Evolutionary conservation across 2,113 vertebrate species (phyloP).

Genomic region (Mustelus asterias): DNA sequence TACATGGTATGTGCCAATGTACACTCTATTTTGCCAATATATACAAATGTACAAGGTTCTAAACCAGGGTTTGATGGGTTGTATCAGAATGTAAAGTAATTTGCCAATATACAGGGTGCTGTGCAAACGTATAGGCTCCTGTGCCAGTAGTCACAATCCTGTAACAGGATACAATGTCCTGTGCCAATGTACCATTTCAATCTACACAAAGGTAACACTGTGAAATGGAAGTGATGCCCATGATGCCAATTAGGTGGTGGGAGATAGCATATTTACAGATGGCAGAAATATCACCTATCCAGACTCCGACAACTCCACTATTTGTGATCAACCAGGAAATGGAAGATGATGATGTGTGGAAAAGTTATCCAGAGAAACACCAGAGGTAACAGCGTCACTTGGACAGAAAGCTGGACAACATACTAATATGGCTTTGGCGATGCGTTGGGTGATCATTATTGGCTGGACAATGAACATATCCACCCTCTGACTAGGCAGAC

Average conservation of each 20-base stretch:
- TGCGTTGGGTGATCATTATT: slow-evolving; percentile 46
- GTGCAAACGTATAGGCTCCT: not conserved
- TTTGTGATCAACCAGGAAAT: slow-evolving; percentile 51
- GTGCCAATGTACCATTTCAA: not conserved
- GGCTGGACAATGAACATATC: slow-evolving; percentile 51
- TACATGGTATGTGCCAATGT: not conserved
- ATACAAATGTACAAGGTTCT: not conserved
- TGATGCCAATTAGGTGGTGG: not conserved
- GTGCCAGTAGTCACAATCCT: not conserved
- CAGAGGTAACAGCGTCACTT: slow-evolving; percentile 40
- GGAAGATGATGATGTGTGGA: slow-evolving; percentile 54
- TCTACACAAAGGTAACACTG: not conserved
- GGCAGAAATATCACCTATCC: slow-evolving; percentile 41
- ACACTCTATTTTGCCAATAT: not conserved
- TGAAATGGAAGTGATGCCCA: not conserved
- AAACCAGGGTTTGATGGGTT: too few relatives aligned
- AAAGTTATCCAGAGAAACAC: slow-evolving; percentile 47
- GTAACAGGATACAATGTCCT: not conserved
- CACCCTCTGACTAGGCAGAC: slow-evolving; percentile 49
- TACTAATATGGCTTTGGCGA: slow-evolving; percentile 53
- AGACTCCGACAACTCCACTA: slow-evolving; percentile 25
- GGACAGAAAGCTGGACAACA: slow-evolving; percentile 52
- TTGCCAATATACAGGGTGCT: not conserved
- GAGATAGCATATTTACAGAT: not conserved
- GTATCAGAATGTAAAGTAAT: not conserved